Evolutionary conservation across 1,140 invertebrate species (phyloP).

Genomic region (Glossosoma conforme): DNA sequence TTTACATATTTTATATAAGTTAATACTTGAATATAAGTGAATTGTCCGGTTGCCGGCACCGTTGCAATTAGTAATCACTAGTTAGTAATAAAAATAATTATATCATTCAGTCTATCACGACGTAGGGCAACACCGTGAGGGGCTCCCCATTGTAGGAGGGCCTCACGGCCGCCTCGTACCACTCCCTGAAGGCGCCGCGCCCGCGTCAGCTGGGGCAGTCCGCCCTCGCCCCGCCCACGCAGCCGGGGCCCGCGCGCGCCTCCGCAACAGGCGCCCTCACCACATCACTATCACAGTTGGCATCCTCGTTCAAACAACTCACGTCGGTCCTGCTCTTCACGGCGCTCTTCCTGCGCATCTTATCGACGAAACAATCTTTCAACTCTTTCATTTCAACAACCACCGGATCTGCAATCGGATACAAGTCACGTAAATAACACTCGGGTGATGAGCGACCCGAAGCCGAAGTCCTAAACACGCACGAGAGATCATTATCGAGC

Average conservation of each 20-base stretch:
- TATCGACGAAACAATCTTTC: slow-evolving; percentile 7
- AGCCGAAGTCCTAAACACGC: slow-evolving; percentile 29
- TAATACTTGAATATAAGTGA: no score
- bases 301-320: slow-evolving; percentile 10
- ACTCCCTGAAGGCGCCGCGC: slow-evolving; percentile 63
- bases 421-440: no score
- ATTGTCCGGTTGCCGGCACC: no score
- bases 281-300: slow-evolving; percentile 14
- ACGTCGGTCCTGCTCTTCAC: slow-evolving; percentile 12
- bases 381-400: slow-evolving; percentile 29
- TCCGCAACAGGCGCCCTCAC: slow-evolving; percentile 18
- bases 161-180: slow-evolving; percentile 71
- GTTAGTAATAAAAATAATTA: no score
- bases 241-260: slow-evolving; percentile 34
- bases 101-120: slow-evolving; percentile 81
- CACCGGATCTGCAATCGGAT: no score
- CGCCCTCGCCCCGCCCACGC: slow-evolving; percentile 34
- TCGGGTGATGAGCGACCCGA: no score
- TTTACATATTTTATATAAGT: no score
- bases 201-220: slow-evolving; percentile 33
- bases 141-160: slow-evolving; percentile 64
- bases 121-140: slow-evolving; percentile 85
- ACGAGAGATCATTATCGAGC: slow-evolving; percentile 28
- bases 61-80: no score
- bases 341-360: slow-evolving; percentile 9